phyloP scores from a whole-genome alignment of 2,888 invertebrate genomes.

The Netelia melanura region DNA sequence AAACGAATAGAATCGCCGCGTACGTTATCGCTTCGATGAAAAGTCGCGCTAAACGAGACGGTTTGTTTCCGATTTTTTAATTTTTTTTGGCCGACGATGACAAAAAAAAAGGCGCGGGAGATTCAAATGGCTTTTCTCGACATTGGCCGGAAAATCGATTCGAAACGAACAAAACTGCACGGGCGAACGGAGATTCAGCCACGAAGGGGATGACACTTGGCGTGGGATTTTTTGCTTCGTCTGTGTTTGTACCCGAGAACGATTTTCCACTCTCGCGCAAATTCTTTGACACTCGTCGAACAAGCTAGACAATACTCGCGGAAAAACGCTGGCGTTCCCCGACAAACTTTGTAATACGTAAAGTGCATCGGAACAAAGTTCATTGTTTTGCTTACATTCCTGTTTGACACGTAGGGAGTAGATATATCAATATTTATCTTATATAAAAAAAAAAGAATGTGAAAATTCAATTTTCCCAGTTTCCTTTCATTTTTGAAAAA shows the following conservation, averaged over 20 bases:
- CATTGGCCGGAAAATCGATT: slow-evolving; percentile 33
- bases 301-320: neutral
- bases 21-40: no score
- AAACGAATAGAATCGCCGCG: slow-evolving; percentile 4
- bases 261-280: slow-evolving; percentile 21
- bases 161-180: slow-evolving; percentile 27
- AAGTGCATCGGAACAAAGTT: no score
- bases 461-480: neutral
- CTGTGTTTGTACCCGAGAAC: neutral
- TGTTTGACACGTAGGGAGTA: no score
- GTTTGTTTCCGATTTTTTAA: neutral
- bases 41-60: no score
- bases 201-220: slow-evolving; percentile 4
- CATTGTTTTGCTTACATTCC: no score
- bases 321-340: no score
- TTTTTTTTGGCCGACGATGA: neutral
- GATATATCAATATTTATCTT: neutral
- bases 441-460: neutral
- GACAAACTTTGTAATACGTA: no score
- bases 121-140: slow-evolving; percentile 9
- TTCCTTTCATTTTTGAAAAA: neutral
- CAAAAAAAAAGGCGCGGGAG: neutral
- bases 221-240: slow-evolving; percentile 21
- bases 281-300: slow-evolving; percentile 37
- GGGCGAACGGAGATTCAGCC: neutral